These are phyloP conservation scores for Leucosticte australis DNA, from an alignment of 2,113 vertebrate species.

Conservation along the genomic window DNA sequence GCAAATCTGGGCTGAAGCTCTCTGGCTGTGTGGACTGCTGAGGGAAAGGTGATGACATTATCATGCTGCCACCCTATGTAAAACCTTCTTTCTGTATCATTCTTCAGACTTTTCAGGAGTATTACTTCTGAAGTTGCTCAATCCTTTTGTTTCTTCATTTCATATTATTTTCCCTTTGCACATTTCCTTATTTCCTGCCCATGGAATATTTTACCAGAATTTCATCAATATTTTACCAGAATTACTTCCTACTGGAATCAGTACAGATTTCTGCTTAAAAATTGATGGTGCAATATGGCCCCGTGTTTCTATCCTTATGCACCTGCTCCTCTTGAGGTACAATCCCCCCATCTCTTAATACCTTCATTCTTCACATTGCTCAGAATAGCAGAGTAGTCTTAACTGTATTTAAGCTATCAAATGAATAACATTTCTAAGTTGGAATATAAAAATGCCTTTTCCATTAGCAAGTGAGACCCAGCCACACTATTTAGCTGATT, in stretches of 20 bases:
- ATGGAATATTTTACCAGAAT: background rate
- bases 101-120: background rate
- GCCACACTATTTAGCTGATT: constrained; percentile 16
- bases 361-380: background rate
- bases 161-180: background rate
- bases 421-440: background rate
- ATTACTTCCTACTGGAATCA: background rate
- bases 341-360: background rate
- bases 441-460: constrained; percentile 15
- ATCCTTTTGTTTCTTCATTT: background rate
- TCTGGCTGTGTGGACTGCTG: background rate
- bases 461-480: background rate
- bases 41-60: background rate
- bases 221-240: constrained; percentile 57
- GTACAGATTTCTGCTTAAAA: constrained; percentile 40
- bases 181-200: background rate
- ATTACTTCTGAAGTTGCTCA: background rate
- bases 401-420: background rate
- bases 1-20: background rate
- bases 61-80: background rate
- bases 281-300: constrained; percentile 5
- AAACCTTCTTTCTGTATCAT: background rate
- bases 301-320: background rate
- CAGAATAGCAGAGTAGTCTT: background rate
- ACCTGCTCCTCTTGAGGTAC: constrained; percentile 6